Evolutionary conservation across 2,797 vertebrate species (phyloP), one percentile per base, ranked within the genome.

Genomic region (Pyrrhura leucotis): DNA sequence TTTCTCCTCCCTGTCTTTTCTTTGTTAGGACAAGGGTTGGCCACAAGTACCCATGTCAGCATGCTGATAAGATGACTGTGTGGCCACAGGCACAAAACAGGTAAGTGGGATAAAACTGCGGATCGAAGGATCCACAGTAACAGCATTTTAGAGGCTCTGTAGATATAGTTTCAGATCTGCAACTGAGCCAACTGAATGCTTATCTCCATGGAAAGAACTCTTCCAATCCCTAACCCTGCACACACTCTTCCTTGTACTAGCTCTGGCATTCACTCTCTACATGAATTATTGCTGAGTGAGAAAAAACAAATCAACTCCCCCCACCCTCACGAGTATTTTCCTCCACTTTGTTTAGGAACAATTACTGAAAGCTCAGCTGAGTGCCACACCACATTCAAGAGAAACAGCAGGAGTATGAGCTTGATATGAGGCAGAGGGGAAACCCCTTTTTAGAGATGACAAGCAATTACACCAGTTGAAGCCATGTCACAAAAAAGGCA

Each of bases 101-200:
- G 7, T 5, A 51, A 59, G 4, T 15, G 4, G 1, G 4, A 35
- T 13, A 18, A 13, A 66, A 1, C 11, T 1, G 9, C 19, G 7
- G 9, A 73, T 7, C 1, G 4, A 80, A 66, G 13, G 4, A 85
- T 3, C 8, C 14, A 35, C 7, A 44, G 9, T 2, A 26, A 6
- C 2, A 71, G 6, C 35, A 73, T 23, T 39, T 89, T 26, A 69
- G 68, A 61, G 31, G 19, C 4, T 42, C 35, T 72, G 5, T 4
- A 14, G 22, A 6, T 45, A 20, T 7, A 44, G 21, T 42, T 87
- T 59, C 50, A 79, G 42, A 29, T 7, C 25, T 87, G 16, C 14
- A 42, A 21, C 25, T 40, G 31, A 89, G 20, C 28, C 33, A 79
- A 1, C 6, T 8, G 19, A 81, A 62, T 31, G 7, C 2, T 66